Percentiles rank a stretch among this genome's conserved stretches.
phyloP scores from a whole-genome alignment of 2,888 invertebrate genomes.

The Bugulina stolonifera region DNA sequence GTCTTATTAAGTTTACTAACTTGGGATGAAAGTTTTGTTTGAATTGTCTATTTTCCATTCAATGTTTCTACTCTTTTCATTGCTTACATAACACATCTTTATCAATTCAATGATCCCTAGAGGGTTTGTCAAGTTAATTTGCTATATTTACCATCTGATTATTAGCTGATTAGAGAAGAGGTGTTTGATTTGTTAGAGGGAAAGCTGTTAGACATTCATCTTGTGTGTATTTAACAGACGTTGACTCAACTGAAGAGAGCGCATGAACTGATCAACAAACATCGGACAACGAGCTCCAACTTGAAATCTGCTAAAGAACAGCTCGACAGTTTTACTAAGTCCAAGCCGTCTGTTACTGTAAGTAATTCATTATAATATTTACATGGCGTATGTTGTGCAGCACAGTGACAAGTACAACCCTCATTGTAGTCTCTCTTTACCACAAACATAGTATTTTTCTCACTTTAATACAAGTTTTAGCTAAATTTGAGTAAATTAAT shows the following conservation, averaged over 20 bases:
- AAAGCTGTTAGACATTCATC: too few species aligned
- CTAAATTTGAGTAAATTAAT: too few species aligned
- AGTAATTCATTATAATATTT: too few species aligned
- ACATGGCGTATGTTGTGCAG: too few species aligned
- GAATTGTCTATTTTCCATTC: not conserved
- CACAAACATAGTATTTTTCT: too few species aligned
- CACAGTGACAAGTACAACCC: too few species aligned
- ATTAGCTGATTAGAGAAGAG: not conserved
- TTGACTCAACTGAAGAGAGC: conserved; percentile 3
- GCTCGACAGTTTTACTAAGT: not conserved
- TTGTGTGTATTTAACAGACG: not conserved
- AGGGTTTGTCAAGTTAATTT: not conserved
- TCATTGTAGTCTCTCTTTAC: too few species aligned
- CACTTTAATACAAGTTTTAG: too few species aligned
- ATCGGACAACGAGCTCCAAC: not conserved
- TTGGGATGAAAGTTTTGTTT: too few species aligned
- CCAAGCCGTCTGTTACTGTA: not conserved
- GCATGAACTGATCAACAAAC: not conserved
- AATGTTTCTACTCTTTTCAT: not conserved
- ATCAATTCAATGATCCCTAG: not conserved
- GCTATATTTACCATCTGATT: not conserved
- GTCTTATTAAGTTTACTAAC: not conserved
- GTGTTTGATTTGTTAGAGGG: not conserved
- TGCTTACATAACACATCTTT: not conserved
- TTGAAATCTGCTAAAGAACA: not conserved